Evolutionary conservation across 2,888 invertebrate genomes (phyloP).

Genomic region (Lissocephala sabroskyi): DNA sequence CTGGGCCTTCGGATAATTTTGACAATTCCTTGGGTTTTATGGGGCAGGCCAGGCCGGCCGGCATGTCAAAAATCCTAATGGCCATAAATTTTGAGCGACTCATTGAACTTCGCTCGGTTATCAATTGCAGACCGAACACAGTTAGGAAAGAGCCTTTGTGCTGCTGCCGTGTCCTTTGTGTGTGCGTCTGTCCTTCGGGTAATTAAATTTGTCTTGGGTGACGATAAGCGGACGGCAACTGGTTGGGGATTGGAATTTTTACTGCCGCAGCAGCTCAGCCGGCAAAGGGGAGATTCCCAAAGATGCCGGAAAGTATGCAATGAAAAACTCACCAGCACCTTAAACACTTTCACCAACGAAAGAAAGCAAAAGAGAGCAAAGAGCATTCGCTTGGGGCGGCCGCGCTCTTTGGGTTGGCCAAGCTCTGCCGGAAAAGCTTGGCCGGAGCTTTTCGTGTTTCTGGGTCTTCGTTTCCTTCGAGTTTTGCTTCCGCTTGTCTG

Average conservation of each 20-base stretch:
- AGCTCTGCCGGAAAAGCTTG: constrained; percentile 36
- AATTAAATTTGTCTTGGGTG: constrained; percentile 52
- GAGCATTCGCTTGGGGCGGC: constrained; percentile 18
- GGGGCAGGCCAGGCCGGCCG: too few relatives aligned
- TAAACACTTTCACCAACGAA: too few relatives aligned
- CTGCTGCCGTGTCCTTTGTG: too few relatives aligned
- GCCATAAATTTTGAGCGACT: constrained; percentile 43
- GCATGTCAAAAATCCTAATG: constrained; percentile 45
- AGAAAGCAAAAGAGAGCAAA: constrained; percentile 27
- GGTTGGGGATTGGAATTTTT: too few relatives aligned
- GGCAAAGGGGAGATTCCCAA: too few relatives aligned
- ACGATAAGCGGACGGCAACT: too few relatives aligned
- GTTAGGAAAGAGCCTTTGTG: too few relatives aligned
- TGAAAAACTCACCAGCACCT: too few relatives aligned
- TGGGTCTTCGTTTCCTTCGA: constrained; percentile 14
- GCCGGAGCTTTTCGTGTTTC: constrained; percentile 18
- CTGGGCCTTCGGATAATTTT: constrained; percentile 1
- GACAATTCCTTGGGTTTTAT: constrained; percentile 31
- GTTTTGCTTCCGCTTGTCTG: constrained; percentile 10
- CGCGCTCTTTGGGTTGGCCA: constrained; percentile 9
- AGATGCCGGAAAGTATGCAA: too few relatives aligned
- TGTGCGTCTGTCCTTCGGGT: too few relatives aligned
- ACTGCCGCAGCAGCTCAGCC: too few relatives aligned
- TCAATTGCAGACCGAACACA: constrained; percentile 44
- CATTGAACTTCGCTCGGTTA: constrained; percentile 53